Conservation (phyloP, 2,113 vertebrate species). For the Catharus minimus region DNA sequence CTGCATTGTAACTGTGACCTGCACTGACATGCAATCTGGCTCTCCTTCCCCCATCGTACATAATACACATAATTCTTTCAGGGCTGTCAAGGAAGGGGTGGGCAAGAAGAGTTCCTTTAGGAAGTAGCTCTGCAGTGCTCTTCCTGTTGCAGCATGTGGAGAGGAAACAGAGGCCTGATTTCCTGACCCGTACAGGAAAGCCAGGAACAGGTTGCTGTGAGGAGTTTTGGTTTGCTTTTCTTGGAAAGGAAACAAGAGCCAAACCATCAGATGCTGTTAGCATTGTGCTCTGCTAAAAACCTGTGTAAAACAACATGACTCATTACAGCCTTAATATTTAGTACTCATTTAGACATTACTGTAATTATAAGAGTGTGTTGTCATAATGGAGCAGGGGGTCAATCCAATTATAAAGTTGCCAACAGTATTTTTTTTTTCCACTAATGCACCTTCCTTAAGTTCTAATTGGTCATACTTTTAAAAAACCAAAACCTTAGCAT, state of each 20-base stretch:
- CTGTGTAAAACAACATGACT: constrained; percentile 44
- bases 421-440: background rate
- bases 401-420: constrained; percentile 36
- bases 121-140: constrained; percentile 76
- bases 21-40: constrained; percentile 61
- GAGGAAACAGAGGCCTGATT: constrained; percentile 78
- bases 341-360: constrained; percentile 19
- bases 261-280: constrained; percentile 64
- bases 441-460: background rate
- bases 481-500: constrained; percentile 7
- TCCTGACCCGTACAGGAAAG: constrained; percentile 81
- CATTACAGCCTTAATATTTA: background rate
- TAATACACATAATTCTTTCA: constrained; percentile 78
- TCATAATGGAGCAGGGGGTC: constrained; percentile 8
- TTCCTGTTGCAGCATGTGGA: constrained; percentile 77
- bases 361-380: constrained; percentile 35
- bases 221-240: constrained; percentile 70
- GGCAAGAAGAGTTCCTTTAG: constrained; percentile 77
- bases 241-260: constrained; percentile 76
- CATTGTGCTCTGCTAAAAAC: constrained; percentile 42
- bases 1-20: constrained; percentile 68
- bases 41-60: constrained; percentile 70
- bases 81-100: constrained; percentile 80
- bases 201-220: constrained; percentile 76
- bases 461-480: background rate